A percentile compares a stretch with the other conserved stretches of the same genome.
These are phyloP conservation scores for Dysidea cf. avara DNA, from an alignment of 37 sponge, comb jelly and placozoan species.

Conservation along the genomic window DNA sequence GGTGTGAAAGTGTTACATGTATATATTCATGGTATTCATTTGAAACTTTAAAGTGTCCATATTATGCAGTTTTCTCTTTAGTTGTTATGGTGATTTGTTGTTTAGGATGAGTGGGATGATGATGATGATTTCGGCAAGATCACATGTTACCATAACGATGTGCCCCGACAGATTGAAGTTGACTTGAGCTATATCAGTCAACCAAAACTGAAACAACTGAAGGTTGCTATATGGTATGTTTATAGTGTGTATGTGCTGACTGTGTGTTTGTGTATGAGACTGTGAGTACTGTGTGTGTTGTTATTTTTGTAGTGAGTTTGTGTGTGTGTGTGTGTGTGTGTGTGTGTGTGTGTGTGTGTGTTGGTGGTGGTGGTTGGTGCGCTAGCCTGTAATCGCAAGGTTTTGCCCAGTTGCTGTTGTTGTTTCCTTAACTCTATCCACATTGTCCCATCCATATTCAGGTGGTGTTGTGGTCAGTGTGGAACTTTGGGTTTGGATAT, in stretches of 20 bases:
- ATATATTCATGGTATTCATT: too few species aligned
- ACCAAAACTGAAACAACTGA: conserved; percentile 24
- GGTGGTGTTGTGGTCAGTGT: too few species aligned
- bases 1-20: too few species aligned
- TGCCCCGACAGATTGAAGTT: conserved; percentile 43
- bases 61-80: not conserved
- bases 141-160: conserved; percentile 30
- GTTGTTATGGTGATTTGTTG: conserved; percentile 11
- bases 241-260: not conserved
- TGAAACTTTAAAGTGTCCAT: too few species aligned
- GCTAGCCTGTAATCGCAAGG: too few species aligned
- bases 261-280: not conserved
- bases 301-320: not conserved
- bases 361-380: too few species aligned
- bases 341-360: too few species aligned
- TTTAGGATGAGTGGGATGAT: conserved; percentile 60
- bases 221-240: conserved; percentile 14
- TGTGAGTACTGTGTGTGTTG: not conserved
- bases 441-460: too few species aligned
- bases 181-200: conserved; percentile 22
- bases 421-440: too few species aligned
- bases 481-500: too few species aligned
- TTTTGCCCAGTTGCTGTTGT: too few species aligned
- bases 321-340: not conserved
- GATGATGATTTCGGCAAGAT: conserved; percentile 37